phyloP scores from a whole-genome alignment of 1,140 invertebrate genomes.

The Brachionus plicatilis region DNA sequence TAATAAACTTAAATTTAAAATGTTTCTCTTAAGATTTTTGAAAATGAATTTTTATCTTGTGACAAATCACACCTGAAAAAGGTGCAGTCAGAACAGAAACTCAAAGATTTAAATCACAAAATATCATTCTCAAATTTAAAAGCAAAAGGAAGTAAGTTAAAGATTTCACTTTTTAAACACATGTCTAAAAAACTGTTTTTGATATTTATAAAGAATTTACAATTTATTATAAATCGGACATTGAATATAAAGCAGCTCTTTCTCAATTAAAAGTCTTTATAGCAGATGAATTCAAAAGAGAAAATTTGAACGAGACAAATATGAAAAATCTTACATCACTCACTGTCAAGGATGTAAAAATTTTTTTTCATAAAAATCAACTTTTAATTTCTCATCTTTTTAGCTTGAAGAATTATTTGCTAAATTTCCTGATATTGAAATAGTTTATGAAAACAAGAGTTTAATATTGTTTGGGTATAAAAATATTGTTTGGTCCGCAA shows the following conservation, averaged over 20 bases:
- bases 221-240: not conserved
- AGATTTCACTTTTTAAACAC: not conserved
- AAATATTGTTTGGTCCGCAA: not conserved
- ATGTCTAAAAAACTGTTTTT: not conserved
- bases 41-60: not conserved
- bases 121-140: not conserved
- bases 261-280: not conserved
- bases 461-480: not conserved
- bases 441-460: not conserved
- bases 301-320: not conserved
- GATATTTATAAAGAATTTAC: not conserved
- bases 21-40: not conserved
- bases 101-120: not conserved
- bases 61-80: not conserved
- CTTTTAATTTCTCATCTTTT: not conserved
- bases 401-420: not conserved
- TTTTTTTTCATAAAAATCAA: not conserved
- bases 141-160: not conserved
- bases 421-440: not conserved
- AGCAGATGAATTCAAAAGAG: not conserved
- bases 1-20: not conserved
- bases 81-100: not conserved
- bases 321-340: not conserved
- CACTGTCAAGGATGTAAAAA: not conserved
- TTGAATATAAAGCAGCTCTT: not conserved